Evolutionary conservation across 2,797 vertebrate species (phyloP), one percentile per base, ranked within the genome.

Genomic region (Typhlichthys subterraneus): DNA sequence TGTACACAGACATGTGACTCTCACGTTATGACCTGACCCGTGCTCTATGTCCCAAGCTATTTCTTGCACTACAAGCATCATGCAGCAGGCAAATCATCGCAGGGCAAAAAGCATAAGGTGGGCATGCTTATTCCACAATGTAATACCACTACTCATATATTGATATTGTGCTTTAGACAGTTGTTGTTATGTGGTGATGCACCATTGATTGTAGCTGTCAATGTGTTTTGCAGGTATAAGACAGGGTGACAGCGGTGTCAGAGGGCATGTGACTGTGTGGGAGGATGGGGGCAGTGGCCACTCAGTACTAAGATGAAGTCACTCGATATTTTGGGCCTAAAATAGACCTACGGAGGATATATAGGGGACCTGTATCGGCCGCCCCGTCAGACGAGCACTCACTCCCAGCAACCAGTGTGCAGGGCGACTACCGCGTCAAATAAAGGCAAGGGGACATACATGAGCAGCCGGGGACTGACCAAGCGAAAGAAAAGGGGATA

Each of bases 271-370:
- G 87, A 88, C 76, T 31, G 17, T 8, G 49, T 5, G 46, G 89
- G 85, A 80, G 88, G 82, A 69, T 74, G 45, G 47, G 38, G 10
- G 17, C 23, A 17, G 42, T 67, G 74, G 74, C 81, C 86, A 86
- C 74, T 92, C 71, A 67, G 84, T 78, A 83, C 73, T 70, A 73
- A 70, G 82, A 78, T 88, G 73, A 85, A 88, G 91, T 91, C 91
- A 93, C 76, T 87, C 73, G 86, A 91, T 91, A 82, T 87, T 88
- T 89, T 91, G 90, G 84, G 88, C 95, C 88, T 80, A 94, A 96
- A 98, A 99, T 98, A 98, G 94, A 91, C 67, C 65, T 11, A 33
- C 83, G 81, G 82, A 89, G 79, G 65, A 61, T 93, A 94, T 93
- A 93, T 85, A 93, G 87, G 73, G 72, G 61, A 66, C 81, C 66